phyloP scores from a whole-genome alignment of 2,113 vertebrate genomes.

The Canis aureus region DNA sequence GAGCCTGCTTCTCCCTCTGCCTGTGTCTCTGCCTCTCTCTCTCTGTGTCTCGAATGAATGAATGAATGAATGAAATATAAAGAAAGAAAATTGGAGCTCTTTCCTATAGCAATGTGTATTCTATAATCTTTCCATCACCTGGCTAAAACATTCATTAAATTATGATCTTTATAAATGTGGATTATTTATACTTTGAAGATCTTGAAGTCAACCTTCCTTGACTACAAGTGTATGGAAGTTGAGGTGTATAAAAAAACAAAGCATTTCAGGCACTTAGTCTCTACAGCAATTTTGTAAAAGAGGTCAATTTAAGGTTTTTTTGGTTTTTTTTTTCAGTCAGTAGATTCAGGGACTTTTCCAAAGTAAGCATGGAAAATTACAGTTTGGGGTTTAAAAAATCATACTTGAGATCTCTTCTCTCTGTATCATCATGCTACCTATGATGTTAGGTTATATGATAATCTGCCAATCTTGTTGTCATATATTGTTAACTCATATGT shows the following conservation, averaged over 20 bases:
- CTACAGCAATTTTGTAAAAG: slow-evolving; percentile 33
- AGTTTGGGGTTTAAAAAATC: background rate
- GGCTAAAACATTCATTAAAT: slow-evolving; percentile 8
- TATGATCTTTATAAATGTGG: background rate
- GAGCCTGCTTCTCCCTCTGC: no score
- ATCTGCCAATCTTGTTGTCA: background rate
- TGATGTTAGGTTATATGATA: background rate
- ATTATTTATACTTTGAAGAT: background rate
- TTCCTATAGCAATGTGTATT: background rate
- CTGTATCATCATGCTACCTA: background rate
- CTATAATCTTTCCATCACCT: background rate
- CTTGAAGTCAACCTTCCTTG: background rate
- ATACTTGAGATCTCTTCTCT: background rate
- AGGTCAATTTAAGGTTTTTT: background rate
- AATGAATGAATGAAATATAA: no score
- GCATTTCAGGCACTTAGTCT: background rate
- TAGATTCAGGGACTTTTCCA: slow-evolving; percentile 11
- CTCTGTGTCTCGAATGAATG: no score
- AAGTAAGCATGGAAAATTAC: slow-evolving; percentile 15
- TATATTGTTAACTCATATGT: background rate
- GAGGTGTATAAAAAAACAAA: slow-evolving; percentile 34
- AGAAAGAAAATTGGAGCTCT: background rate
- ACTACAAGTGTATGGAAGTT: background rate
- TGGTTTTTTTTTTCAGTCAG: background rate
- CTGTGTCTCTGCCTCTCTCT: no score